These are phyloP conservation scores for Trachops cirrhosus DNA, from an alignment of 2,797 vertebrate genomes.

Conservation along the genomic window DNA sequence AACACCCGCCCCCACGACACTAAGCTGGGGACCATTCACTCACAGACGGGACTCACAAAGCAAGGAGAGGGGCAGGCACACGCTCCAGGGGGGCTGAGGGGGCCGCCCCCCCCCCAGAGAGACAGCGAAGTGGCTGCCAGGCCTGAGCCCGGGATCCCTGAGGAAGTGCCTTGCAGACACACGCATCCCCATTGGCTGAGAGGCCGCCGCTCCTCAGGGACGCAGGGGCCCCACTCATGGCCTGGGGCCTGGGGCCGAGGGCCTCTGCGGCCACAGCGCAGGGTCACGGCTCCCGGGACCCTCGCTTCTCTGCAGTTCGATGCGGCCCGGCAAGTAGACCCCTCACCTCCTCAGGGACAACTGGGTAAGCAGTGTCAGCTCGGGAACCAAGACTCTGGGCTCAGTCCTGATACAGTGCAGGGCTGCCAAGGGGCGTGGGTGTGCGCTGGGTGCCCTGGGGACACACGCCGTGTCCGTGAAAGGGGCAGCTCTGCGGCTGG, in stretches of 20 bases:
- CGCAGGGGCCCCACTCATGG: background rate
- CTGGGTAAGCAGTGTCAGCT: background rate
- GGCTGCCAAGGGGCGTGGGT: background rate
- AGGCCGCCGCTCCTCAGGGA: background rate
- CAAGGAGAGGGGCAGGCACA: too few species aligned
- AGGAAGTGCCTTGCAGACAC: background rate
- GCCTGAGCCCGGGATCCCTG: background rate
- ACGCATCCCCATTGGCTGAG: too few species aligned
- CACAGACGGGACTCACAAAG: too few species aligned
- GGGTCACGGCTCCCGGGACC: background rate
- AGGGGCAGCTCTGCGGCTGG: background rate
- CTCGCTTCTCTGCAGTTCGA: background rate
- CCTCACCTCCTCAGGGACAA: background rate
- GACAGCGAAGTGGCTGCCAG: background rate
- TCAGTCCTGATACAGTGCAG: background rate
- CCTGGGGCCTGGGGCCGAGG: too few species aligned
- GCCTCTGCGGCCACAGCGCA: background rate
- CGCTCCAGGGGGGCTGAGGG: too few species aligned
- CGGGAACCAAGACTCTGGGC: background rate
- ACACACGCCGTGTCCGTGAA: background rate
- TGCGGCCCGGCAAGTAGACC: background rate
- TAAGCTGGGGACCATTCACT: too few species aligned
- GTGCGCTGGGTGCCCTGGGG: too few species aligned
- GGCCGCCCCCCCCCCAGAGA: too few species aligned
- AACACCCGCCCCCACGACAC: too few species aligned